These are phyloP conservation scores for Drosophila tsacasi DNA, from an alignment of 1,140 invertebrate species.

Conservation along the genomic window DNA sequence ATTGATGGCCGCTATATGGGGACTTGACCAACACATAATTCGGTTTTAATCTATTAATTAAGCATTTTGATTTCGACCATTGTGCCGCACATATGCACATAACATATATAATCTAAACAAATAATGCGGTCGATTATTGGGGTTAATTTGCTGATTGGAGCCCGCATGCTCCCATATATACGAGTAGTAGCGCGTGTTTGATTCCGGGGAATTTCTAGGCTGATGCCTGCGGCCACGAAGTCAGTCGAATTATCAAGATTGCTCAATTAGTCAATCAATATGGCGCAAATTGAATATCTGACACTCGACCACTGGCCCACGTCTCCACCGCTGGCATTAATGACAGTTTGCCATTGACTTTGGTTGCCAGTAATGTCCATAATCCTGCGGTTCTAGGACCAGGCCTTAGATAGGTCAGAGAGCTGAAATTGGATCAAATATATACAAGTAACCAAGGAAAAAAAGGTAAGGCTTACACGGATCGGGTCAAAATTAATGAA, in stretches of 20 bases:
- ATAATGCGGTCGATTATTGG: conserved; percentile 67
- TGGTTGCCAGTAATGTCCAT: conserved; percentile 41
- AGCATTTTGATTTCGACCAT: conserved; percentile 62
- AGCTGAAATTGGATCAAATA: conserved; percentile 6
- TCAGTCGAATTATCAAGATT: conserved; percentile 54
- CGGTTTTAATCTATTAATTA: conserved; percentile 81
- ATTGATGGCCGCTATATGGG: conserved; percentile 29
- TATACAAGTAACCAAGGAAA: neutral
- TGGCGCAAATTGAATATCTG: conserved; percentile 50
- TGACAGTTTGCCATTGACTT: conserved; percentile 52
- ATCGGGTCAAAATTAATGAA: neutral
- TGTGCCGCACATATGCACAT: neutral
- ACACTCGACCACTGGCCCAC: conserved; percentile 2
- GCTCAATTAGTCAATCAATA: conserved; percentile 65
- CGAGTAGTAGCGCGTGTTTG: conserved; percentile 29
- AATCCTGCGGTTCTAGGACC: conserved; percentile 2
- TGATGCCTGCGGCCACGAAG: conserved; percentile 1
- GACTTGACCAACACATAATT: conserved; percentile 58
- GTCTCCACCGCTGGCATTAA: conserved; percentile 22
- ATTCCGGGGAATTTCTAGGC: conserved; percentile 21
- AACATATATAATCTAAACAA: conserved; percentile 60
- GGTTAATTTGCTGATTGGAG: conserved; percentile 77
- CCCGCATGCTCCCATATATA: neutral
- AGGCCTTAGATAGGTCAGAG: neutral
- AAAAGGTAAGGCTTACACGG: too few species aligned